phyloP scores from a whole-genome alignment of 2,888 invertebrate species.

The Ormyrus labotus region DNA sequence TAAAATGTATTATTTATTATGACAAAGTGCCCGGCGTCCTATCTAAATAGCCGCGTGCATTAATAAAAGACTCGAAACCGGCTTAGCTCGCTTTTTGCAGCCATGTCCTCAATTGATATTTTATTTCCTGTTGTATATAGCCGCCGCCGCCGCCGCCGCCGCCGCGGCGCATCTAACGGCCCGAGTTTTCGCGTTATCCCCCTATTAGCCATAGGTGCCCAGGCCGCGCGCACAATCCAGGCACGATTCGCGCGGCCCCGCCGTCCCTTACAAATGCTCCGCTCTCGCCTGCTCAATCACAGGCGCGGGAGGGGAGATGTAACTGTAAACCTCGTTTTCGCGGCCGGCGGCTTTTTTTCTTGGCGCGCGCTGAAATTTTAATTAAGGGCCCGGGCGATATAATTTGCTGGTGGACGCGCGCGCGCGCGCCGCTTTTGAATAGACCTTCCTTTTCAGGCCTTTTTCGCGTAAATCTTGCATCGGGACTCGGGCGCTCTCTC shows the following conservation, averaged over 20 bases:
- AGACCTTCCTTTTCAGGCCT: conserved; percentile 38
- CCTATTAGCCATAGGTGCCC: neutral
- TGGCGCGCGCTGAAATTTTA: conserved; percentile 30
- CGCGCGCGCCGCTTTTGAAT: conserved; percentile 14
- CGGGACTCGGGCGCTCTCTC: conserved; percentile 4
- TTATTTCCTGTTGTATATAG: conserved; percentile 45
- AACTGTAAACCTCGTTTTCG: conserved; percentile 36
- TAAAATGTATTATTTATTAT: conserved; percentile 53
- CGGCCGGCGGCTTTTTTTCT: neutral
- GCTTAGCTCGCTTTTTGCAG: conserved; percentile 37
- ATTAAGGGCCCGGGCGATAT: conserved; percentile 41
- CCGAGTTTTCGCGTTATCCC: conserved; percentile 39
- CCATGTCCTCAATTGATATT: conserved; percentile 51
- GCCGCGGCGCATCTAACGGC: conserved; percentile 21
- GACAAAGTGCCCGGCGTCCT: conserved; percentile 44
- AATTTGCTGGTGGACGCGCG: conserved; percentile 18
- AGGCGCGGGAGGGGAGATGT: neutral
- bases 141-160: neutral
- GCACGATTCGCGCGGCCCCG: neutral
- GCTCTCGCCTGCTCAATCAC: conserved; percentile 16
- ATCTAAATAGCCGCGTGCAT: conserved; percentile 36
- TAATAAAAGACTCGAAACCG: conserved; percentile 46
- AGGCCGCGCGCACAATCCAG: too few relatives aligned
- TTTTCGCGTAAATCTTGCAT: conserved; percentile 53
- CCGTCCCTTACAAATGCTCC: conserved; percentile 16